Conservation (phyloP, 2,888 invertebrate genomes). For the Polydrusus cervinus region DNA sequence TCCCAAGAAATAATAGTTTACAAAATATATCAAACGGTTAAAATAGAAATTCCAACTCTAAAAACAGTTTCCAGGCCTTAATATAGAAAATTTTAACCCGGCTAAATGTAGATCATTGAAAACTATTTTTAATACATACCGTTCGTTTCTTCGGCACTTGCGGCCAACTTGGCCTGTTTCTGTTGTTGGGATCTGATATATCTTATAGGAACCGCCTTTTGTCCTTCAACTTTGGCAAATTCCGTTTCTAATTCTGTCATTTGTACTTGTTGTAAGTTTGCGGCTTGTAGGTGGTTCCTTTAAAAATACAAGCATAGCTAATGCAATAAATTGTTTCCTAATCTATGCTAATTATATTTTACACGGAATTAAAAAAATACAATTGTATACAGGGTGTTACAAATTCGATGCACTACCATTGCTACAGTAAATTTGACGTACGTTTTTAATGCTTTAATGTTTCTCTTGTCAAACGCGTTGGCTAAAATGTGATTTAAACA, state of each 20-base stretch:
- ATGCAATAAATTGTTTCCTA: not conserved
- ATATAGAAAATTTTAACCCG: too few species aligned
- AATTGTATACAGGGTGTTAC: too few species aligned
- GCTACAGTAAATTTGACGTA: too few species aligned
- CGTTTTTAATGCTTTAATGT: too few species aligned
- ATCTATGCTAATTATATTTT: too few species aligned
- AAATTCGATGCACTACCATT: too few species aligned
- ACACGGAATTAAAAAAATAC: too few species aligned
- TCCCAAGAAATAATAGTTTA: not conserved
- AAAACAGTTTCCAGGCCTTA: too few species aligned
- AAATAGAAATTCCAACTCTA: too few species aligned
- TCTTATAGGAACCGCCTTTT: slow-evolving; percentile 81
- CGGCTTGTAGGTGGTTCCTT: slow-evolving; percentile 82
- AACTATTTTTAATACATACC: slow-evolving; percentile 53
- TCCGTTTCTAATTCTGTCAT: slow-evolving; percentile 91
- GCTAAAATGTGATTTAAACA: too few species aligned
- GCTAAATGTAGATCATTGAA: slow-evolving; percentile 14
- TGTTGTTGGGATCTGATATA: slow-evolving; percentile 89
- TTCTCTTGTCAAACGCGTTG: too few species aligned
- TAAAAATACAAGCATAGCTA: slow-evolving; percentile 51
- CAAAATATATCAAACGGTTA: not conserved
- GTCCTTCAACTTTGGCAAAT: slow-evolving; percentile 82
- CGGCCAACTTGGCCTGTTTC: slow-evolving; percentile 74
- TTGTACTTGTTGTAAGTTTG: slow-evolving; percentile 90
- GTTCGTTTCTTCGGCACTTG: slow-evolving; percentile 73